A percentile compares a stretch with the other conserved stretches of the same genome.
Evolutionary conservation across 2,797 vertebrate species (phyloP).

Genomic region (Vipera latastei): DNA sequence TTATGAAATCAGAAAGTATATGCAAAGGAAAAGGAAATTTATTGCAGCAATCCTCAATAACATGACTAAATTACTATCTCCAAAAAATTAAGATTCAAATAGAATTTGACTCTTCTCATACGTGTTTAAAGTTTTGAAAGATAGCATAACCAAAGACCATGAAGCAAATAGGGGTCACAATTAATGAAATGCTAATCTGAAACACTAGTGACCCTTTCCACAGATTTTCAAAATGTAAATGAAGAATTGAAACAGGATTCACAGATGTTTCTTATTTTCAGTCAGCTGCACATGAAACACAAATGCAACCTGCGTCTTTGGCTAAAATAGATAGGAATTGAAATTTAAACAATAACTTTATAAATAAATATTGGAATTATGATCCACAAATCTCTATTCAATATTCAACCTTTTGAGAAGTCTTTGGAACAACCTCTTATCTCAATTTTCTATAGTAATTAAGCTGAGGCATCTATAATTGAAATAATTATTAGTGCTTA

Average conservation of each 20-base stretch:
- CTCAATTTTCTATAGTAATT: neutral
- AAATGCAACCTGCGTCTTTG: conserved; percentile 8
- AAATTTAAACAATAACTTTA: conserved; percentile 10
- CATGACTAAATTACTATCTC: neutral
- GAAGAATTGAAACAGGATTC: conserved; percentile 15
- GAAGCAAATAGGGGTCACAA: neutral
- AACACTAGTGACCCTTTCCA: conserved; percentile 12
- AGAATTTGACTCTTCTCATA: neutral
- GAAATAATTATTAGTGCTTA: neutral
- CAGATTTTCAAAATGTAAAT: conserved; percentile 18
- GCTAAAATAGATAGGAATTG: neutral
- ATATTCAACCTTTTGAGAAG: neutral
- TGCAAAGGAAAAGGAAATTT: neutral
- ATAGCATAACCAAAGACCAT: neutral
- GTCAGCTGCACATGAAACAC: conserved; percentile 9
- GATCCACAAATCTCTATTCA: neutral
- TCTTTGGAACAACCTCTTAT: neutral
- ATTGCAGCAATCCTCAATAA: neutral
- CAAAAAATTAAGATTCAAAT: neutral
- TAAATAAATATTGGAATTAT: conserved; percentile 5
- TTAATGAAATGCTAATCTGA: conserved; percentile 17
- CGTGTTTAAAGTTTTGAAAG: neutral
- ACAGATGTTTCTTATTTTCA: conserved; percentile 24
- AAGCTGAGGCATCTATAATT: neutral
- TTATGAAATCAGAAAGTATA: neutral